Evolutionary conservation across 2,888 invertebrate species (phyloP), one percentile per base, ranked within the genome.

Genomic region (Leistus spinibarbis): DNA sequence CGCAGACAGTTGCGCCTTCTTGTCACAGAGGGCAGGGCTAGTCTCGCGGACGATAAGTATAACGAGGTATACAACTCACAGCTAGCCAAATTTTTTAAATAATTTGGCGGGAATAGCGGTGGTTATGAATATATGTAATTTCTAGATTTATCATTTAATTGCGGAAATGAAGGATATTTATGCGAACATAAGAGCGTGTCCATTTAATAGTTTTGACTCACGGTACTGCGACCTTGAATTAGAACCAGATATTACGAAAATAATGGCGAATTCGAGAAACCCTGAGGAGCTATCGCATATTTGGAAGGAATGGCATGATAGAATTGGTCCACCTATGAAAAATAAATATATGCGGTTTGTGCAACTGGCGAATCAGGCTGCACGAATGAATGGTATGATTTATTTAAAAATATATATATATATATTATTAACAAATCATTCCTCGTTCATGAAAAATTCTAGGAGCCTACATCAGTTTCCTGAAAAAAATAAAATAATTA

Each of bases 221-320:
- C 85, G 86, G 69, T 90, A 88, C 80, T 90, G 90, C 78, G 89
- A 90, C 78, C 86, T 90, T 85, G 88, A 89, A 77, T 80, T 90
- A n/a, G 89, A 90, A 72, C 88, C 89, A 54, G 93, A 92, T 80
- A 87, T 93, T 54, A 89, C 85, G 2, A 88, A 82, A 76, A 89
- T 93, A 54, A 88, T 95, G 86, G 90, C 91, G 0, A 89, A 90
- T 81, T 93, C 93, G 0, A 88, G 91, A 77, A 91, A 95, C 79
- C 93, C 93, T 78, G 90, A 91, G 20, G 93, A 95, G 81, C 85
- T 96, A 63, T 81, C 91, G 17, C 91, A 94, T 79, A 91, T 92
- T 0, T 96, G 96, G 96, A 89, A 87, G 80, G 91, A 91, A 72
- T 96, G 94, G 90, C 88, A 95, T 77, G 93, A 95, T 76, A 91